phyloP scores from a whole-genome alignment of 2,113 vertebrate species.

The Petromus typicus region DNA sequence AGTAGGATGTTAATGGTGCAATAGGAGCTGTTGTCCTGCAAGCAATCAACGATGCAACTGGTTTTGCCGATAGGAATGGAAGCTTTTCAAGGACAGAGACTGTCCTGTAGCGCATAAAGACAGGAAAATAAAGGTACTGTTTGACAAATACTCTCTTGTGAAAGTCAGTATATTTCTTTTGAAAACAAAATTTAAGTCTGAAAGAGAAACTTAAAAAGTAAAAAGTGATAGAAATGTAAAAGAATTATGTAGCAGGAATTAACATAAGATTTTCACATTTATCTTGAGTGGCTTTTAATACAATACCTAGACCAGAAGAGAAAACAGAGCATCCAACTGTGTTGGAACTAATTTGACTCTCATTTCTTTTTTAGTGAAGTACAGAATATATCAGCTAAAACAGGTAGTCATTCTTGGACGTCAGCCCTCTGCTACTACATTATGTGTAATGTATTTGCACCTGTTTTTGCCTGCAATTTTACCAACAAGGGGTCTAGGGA shows the following conservation, averaged over 20 bases:
- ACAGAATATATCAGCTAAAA: constrained; percentile 46
- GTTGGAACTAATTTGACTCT: constrained; percentile 59
- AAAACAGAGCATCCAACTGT: constrained; percentile 42
- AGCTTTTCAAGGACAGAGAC: constrained; percentile 49
- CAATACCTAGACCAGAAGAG: constrained; percentile 18
- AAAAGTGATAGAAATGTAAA: constrained; percentile 22
- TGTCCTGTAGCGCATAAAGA: background rate
- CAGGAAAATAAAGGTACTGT: background rate
- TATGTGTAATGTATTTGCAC: constrained; percentile 71
- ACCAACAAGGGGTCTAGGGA: constrained; percentile 65
- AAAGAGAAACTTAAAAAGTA: constrained; percentile 12
- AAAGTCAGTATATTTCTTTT: constrained; percentile 3
- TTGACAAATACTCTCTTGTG: background rate
- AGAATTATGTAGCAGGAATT: constrained; percentile 47
- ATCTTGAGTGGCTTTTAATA: constrained; percentile 48
- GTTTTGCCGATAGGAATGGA: background rate
- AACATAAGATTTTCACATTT: constrained; percentile 46
- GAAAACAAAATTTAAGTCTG: background rate
- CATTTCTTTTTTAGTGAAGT: constrained; percentile 54
- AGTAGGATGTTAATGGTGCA: background rate
- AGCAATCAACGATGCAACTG: background rate
- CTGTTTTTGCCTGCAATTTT: constrained; percentile 79
- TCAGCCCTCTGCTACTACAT: constrained; percentile 62
- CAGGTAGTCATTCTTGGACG: constrained; percentile 68
- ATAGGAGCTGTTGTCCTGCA: background rate